Conservation (phyloP, 2,113 vertebrate species). For the Rhegmatorhina hoffmannsi region DNA sequence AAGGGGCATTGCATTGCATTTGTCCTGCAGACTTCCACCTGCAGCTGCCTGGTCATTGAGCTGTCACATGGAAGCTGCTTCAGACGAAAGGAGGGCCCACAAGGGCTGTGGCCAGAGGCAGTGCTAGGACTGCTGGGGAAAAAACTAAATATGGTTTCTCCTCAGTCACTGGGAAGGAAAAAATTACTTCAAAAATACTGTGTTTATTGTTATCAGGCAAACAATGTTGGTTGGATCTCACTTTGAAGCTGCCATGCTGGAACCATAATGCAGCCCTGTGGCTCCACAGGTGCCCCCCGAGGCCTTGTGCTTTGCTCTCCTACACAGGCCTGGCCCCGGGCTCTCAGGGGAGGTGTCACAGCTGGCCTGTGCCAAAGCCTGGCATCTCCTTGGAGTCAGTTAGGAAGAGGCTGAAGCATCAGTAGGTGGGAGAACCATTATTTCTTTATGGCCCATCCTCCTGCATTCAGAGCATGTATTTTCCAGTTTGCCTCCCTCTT, state of each 20-base stretch:
- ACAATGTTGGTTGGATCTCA: background rate
- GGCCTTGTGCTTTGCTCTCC: background rate
- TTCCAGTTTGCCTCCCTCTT: background rate
- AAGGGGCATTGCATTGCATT: accelerated
- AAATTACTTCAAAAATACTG: background rate
- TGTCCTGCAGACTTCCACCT: background rate
- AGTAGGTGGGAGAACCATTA: accelerated
- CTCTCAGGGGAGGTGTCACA: background rate
- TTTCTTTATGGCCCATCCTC: background rate
- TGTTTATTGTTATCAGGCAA: background rate
- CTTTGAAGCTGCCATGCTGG: background rate
- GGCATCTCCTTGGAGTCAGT: background rate
- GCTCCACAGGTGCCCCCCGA: background rate
- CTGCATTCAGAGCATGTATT: background rate
- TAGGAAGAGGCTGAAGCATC: background rate
- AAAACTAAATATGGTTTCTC: background rate
- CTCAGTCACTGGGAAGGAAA: background rate
- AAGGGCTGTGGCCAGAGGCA: no score
- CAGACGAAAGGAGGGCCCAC: background rate
- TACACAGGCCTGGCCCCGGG: accelerated
- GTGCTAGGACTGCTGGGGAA: background rate
- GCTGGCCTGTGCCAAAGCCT: background rate
- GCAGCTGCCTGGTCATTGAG: background rate
- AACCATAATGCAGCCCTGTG: background rate
- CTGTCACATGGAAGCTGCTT: background rate